Evolutionary conservation across 2,797 vertebrate genomes (phyloP).

Genomic region (Propithecus perrieri): DNA sequence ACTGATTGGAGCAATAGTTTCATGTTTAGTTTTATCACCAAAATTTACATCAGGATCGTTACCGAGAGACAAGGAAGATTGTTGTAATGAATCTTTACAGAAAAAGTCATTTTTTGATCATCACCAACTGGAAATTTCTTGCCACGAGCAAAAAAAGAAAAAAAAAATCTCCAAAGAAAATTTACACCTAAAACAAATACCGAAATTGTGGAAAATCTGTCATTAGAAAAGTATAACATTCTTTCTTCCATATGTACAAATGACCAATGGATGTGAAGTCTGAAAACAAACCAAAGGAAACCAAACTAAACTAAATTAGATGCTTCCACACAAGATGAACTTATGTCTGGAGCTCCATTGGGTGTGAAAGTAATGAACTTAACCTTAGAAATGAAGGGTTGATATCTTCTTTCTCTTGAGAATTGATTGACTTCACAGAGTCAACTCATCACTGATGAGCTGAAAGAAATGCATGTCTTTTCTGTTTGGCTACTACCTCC

Average conservation of each 20-base stretch:
- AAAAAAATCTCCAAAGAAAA: not conserved
- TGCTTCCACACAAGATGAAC: not conserved
- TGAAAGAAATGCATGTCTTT: not conserved
- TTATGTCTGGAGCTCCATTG: not conserved
- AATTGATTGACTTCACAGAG: not conserved
- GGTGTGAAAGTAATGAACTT: not conserved
- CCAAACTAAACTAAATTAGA: not conserved
- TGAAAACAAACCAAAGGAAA: not conserved
- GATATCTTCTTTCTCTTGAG: not conserved
- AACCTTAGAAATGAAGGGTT: not conserved
- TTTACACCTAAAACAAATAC: not conserved
- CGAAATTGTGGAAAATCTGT: constrained; percentile 36
- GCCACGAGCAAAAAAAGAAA: constrained; percentile 19
- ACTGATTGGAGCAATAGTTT: not conserved
- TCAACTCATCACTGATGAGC: not conserved
- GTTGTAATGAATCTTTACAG: constrained; percentile 42
- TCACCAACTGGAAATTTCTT: constrained; percentile 70
- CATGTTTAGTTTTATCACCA: not conserved
- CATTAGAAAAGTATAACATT: not conserved
- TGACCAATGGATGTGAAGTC: not conserved
- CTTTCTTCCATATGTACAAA: not conserved
- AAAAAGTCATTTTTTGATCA: constrained; percentile 63
- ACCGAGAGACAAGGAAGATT: not conserved
- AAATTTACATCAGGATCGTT: not conserved
- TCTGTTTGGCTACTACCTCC: not conserved